Base-by-base conservation (phyloP, 1,140 invertebrate genomes). In the Drosophila sucinea region DNA sequence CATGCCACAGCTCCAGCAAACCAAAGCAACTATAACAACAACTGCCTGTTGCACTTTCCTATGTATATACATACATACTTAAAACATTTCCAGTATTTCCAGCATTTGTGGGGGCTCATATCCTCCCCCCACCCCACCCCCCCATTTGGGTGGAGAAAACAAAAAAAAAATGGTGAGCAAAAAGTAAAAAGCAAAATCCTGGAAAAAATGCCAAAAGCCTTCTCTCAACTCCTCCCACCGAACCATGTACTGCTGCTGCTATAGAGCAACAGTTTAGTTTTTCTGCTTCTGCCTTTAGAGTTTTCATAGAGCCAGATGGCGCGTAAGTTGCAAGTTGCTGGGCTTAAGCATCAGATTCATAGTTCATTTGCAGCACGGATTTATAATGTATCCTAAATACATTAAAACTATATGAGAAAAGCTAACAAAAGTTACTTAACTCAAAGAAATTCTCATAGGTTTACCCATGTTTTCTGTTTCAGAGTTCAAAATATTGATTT, bases 21-120 rank as follows among this genome's bases (percentile, higher is more conserved):
- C 44, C 60, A 76, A 29, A 51, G 60, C 62, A 71, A 60, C 72
- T 66, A 73, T 56, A 79, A 83, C 71, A 83, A 76, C 77, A 80
- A 89, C 80, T 89, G 84, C 84, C 84, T 89, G 84, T 89, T 89
- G 84, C 84, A 89, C 77, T 81, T 75, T 70, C 66, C 76, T 84
- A 85, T 84, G 17, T 17, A 17, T 17, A 17, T 17, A 17, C 17
- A 17, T 17, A 17, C 17, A 54, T 85, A 75, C 77, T 79, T 79
- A 62, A 69, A 77, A 62, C 44, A 47, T 33, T 61, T 71, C 67
- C 79, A 58, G 73, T 54, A 41, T 58, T 73, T 77, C 77, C 74
- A 77, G 71, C 72, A 67, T 57, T 73, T 78, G 62, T 70, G 73
- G 7, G 33, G 32, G 17, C 25, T 61, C 2, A 44, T 38, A n/a